Base-by-base conservation (phyloP, 2,797 vertebrate species). In the Gymnothorax reevesii region DNA sequence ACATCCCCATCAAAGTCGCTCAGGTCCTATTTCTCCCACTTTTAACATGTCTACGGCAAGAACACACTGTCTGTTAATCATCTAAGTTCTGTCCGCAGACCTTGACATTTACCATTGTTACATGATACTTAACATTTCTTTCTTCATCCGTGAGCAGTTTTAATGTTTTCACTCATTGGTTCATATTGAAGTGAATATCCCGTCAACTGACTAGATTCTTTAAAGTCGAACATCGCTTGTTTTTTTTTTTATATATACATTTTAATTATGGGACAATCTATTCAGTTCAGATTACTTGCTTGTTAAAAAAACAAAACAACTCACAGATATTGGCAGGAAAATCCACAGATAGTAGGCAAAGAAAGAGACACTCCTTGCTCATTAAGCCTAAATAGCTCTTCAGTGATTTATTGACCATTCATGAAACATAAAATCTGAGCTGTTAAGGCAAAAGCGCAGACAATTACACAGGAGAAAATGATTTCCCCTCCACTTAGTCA, bases 401-500 rank as follows among this genome's bases (percentile, higher is more conserved):
- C 82, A 75, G 8, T 73, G 86, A 82, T 60, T 83, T 83, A 87
- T 83, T 87, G 86, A 87, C 66, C 66, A 20, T 49, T 75, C 66
- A 49, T 75, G 82, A 83, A 66, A 83, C 86, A 86, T 62, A 86
- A 66, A 86, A 64, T 2, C 62, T 27, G 25, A 33, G 62, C 52
- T 73, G 66, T 83, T 82, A 83, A 66, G 7, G 77, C 20, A 59
- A 69, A 10, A 64, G 62, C 80, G 55, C 49, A 71, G 42, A 59
- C 73, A 86, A 49, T 71, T 73, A 7, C 83, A 89, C 85, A n/a
- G 84, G 33, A 83, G 54, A 22, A 66, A 73, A 64, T 20, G 60
- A 92, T 90, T 92, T 90, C 86, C 57, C 82, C 33, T 87, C 87
- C 25, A 55, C 54, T 17, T 79, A 57, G 57, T 90, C 91, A 89